phyloP scores from a whole-genome alignment of 2,113 vertebrate species.

The Otus sunia region DNA sequence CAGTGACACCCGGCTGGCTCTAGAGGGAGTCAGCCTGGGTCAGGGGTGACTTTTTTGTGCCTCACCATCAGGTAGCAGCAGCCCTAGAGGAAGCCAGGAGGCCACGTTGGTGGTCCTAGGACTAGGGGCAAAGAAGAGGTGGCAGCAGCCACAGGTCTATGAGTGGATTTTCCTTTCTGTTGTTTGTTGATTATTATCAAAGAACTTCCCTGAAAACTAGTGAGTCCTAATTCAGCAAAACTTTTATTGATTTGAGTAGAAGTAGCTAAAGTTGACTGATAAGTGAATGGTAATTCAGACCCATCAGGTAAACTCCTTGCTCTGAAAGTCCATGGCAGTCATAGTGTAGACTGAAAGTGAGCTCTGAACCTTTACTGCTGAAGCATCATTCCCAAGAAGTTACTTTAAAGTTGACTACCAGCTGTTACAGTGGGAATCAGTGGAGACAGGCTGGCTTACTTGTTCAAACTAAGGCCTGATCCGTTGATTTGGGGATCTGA shows the following conservation, averaged over 20 bases:
- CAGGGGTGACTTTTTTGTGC: not conserved
- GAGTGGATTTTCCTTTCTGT: not conserved
- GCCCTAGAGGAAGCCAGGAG: not conserved
- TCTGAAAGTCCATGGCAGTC: not conserved
- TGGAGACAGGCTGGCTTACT: not conserved
- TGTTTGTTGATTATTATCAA: not conserved
- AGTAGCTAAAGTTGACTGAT: not conserved
- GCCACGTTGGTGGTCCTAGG: not conserved
- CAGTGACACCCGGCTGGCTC: not conserved
- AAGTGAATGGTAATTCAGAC: not conserved
- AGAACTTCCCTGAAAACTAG: not conserved
- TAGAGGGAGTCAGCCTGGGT: not conserved
- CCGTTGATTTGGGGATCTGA: not conserved
- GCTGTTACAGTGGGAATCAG: not conserved
- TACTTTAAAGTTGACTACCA: not conserved
- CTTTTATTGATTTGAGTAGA: not conserved
- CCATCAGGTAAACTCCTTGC: not conserved
- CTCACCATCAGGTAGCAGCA: not conserved
- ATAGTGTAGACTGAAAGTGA: accelerated
- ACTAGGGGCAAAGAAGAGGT: not conserved
- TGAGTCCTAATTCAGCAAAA: not conserved
- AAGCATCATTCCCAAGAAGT: not conserved
- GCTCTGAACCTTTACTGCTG: not conserved
- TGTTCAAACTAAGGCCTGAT: not conserved
- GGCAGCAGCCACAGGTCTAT: not conserved